These are phyloP conservation scores for Sphaerophoria rueppellii DNA, from an alignment of 2,888 invertebrate species.

Conservation along the genomic window DNA sequence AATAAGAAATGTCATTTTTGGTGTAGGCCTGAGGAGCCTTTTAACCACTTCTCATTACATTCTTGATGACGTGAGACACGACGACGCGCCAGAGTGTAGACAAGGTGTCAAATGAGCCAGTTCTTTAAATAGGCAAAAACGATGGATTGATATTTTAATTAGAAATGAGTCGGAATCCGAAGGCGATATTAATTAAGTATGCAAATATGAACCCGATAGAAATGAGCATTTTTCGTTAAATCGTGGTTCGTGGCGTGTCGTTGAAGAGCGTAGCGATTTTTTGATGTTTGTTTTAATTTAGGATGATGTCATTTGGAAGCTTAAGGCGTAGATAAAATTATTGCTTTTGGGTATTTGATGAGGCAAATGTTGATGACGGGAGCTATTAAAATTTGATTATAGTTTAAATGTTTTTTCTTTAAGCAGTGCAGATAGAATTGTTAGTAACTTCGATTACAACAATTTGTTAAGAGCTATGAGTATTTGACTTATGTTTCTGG, in stretches of 20 bases:
- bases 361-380: slow-evolving; percentile 2
- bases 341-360: background rate
- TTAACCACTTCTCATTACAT: background rate
- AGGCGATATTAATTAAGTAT: slow-evolving; percentile 38
- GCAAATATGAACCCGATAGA: slow-evolving; percentile 22
- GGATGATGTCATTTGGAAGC: slow-evolving; percentile 50
- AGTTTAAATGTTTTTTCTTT: too few relatives aligned
- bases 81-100: background rate
- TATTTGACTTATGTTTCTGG: too few relatives aligned
- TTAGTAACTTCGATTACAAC: too few relatives aligned
- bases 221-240: slow-evolving; percentile 35
- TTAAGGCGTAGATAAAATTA: slow-evolving; percentile 8
- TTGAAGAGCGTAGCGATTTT: slow-evolving; percentile 11
- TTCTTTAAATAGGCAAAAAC: slow-evolving; percentile 36
- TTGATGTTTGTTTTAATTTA: slow-evolving; percentile 14
- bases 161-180: slow-evolving; percentile 33
- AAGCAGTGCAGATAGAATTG: too few relatives aligned
- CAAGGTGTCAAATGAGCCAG: slow-evolving; percentile 19
- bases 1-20: background rate
- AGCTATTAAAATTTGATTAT: background rate
- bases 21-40: slow-evolving; percentile 21
- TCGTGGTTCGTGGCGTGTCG: slow-evolving; percentile 11
- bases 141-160: slow-evolving; percentile 50
- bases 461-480: too few relatives aligned
- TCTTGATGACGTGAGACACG: background rate